These are phyloP conservation scores for Spinus olivaceus DNA, from an alignment of 2,797 vertebrate species.

Conservation along the genomic window DNA sequence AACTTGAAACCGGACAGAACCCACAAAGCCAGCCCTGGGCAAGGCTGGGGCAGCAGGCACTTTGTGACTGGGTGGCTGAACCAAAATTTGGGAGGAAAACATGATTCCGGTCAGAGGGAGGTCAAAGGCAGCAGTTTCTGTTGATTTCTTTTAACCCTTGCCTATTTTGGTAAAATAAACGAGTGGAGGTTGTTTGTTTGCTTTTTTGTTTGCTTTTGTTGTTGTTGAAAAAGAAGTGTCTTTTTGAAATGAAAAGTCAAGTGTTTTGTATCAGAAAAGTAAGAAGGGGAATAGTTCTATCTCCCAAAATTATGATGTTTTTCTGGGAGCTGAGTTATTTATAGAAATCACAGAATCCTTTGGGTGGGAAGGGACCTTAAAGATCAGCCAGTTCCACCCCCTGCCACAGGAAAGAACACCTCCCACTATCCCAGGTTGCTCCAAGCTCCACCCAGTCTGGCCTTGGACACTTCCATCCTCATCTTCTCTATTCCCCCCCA, in stretches of 20 bases:
- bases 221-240: neutral
- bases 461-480: neutral
- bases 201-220: neutral
- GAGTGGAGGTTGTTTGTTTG: rapidly evolving
- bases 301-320: rapidly evolving
- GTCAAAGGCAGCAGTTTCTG: neutral
- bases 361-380: neutral
- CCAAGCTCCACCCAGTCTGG: neutral
- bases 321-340: neutral
- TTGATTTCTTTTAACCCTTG: neutral
- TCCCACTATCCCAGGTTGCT: neutral
- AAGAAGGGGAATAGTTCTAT: neutral
- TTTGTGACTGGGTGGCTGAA: neutral
- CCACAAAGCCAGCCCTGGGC: neutral
- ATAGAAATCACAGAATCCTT: neutral
- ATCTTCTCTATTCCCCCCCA: neutral
- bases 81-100: conserved; percentile 3
- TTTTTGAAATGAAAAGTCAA: neutral
- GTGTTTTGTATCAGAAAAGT: neutral
- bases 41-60: neutral
- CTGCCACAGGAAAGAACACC: neutral
- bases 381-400: neutral
- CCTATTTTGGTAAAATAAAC: neutral
- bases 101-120: neutral
- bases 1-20: neutral